Evolutionary conservation across 2,888 invertebrate species (phyloP).

Genomic region (Drosophila stalkeri): DNA sequence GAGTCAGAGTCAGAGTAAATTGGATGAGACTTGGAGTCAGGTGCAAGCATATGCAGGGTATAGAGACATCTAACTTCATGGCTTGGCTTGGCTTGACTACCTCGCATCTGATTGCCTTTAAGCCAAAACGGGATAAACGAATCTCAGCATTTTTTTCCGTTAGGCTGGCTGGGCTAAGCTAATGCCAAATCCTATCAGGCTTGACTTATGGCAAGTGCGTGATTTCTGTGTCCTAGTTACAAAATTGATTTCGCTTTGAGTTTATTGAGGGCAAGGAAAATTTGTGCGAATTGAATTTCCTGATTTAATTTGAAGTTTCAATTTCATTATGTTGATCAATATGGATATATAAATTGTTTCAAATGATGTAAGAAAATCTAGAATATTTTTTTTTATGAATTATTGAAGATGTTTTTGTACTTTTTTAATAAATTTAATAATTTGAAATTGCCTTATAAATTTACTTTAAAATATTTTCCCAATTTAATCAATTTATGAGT

Average conservation of each 20-base stretch:
- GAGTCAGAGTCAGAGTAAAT: background rate
- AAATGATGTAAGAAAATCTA: background rate
- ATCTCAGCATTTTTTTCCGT: background rate
- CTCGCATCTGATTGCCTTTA: constrained; percentile 47
- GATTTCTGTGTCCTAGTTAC: constrained; percentile 37
- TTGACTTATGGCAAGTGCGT: constrained; percentile 47
- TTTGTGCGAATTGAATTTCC: too few species aligned
- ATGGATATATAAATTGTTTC: background rate
- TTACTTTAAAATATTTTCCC: too few species aligned
- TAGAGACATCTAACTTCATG: background rate
- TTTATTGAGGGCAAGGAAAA: background rate
- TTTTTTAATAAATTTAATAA: too few species aligned
- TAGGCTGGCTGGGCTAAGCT: constrained; percentile 37
- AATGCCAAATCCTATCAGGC: constrained; percentile 55
- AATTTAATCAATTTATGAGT: too few species aligned
- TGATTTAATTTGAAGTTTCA: background rate
- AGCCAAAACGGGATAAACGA: constrained; percentile 9
- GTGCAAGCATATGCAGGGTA: constrained; percentile 1
- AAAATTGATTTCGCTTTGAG: constrained; percentile 12
- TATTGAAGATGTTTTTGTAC: too few species aligned
- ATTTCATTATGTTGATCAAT: background rate
- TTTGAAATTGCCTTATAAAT: too few species aligned
- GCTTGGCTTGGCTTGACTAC: background rate
- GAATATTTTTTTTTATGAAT: too few species aligned
- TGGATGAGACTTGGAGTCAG: constrained; percentile 1